These are phyloP conservation scores for Camelus dromedarius DNA, from an alignment of 2,113 vertebrate species.

Conservation along the genomic window DNA sequence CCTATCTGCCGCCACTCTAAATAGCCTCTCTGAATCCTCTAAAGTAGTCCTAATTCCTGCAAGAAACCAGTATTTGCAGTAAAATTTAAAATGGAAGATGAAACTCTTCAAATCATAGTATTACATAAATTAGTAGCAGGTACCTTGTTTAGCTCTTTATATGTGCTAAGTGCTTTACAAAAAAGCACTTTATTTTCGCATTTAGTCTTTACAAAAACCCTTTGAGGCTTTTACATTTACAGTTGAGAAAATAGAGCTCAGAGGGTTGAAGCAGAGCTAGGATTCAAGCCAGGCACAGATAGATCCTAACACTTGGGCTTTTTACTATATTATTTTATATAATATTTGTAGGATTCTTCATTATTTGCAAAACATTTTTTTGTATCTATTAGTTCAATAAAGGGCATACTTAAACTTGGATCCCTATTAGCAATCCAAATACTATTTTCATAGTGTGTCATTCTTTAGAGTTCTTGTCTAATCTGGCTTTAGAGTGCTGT, in stretches of 20 bases:
- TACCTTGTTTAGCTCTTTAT: background rate
- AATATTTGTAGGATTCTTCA: constrained; percentile 38
- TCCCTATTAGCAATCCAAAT: constrained; percentile 22
- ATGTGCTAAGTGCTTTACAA: background rate
- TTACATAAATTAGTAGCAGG: background rate
- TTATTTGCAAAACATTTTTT: constrained; percentile 47
- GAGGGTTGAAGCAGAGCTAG: background rate
- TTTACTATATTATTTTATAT: background rate
- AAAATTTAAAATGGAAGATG: background rate
- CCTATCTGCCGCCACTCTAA: background rate
- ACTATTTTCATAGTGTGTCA: constrained; percentile 6
- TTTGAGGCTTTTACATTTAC: constrained; percentile 59
- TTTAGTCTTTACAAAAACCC: constrained; percentile 4
- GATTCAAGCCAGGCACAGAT: background rate
- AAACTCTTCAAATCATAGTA: background rate
- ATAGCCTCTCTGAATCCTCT: background rate
- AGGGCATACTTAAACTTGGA: background rate
- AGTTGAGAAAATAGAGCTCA: constrained; percentile 2
- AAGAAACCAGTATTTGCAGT: constrained; percentile 14
- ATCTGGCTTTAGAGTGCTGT: constrained; percentile 3
- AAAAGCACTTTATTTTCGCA: background rate
- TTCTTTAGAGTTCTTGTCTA: constrained; percentile 54
- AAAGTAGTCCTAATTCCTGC: background rate
- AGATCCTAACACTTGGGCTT: background rate
- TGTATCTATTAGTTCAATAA: constrained; percentile 5